These are phyloP conservation scores for Crotalus tigris DNA, from an alignment of 2,113 vertebrate genomes.

Conservation along the genomic window DNA sequence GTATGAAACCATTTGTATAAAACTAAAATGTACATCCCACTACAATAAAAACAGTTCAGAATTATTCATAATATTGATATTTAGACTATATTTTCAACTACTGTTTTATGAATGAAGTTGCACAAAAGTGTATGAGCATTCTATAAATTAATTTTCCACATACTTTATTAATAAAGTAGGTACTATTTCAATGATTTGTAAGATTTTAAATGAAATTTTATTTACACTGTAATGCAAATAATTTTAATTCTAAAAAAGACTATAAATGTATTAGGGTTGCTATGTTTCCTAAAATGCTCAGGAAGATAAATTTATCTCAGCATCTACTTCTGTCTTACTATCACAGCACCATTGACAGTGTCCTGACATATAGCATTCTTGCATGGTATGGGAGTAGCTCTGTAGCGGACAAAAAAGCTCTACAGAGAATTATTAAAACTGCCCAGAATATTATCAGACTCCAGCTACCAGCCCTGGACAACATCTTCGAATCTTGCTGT, in stretches of 20 bases:
- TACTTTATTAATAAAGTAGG: not conserved
- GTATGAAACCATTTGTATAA: conserved; percentile 51
- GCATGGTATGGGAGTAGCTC: too few species aligned
- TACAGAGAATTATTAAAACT: too few species aligned
- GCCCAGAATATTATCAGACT: too few species aligned
- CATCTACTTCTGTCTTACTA: too few species aligned
- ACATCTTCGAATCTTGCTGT: too few species aligned
- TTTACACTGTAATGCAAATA: not conserved
- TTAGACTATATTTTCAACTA: not conserved
- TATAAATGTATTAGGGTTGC: not conserved
- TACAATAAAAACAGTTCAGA: not conserved
- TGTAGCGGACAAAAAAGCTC: too few species aligned
- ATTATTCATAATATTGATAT: not conserved
- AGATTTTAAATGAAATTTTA: not conserved
- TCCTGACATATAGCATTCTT: too few species aligned
- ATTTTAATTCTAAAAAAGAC: not conserved
- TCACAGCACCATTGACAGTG: too few species aligned
- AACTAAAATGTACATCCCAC: not conserved
- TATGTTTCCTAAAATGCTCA: not conserved
- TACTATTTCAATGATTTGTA: not conserved
- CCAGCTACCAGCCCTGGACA: too few species aligned
- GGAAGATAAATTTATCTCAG: too few species aligned
- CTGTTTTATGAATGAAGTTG: not conserved
- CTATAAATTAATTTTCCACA: not conserved
- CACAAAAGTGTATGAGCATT: not conserved